Evolutionary conservation across 2,888 invertebrate species (phyloP).

Genomic region (Amphipyra tragopoginis): DNA sequence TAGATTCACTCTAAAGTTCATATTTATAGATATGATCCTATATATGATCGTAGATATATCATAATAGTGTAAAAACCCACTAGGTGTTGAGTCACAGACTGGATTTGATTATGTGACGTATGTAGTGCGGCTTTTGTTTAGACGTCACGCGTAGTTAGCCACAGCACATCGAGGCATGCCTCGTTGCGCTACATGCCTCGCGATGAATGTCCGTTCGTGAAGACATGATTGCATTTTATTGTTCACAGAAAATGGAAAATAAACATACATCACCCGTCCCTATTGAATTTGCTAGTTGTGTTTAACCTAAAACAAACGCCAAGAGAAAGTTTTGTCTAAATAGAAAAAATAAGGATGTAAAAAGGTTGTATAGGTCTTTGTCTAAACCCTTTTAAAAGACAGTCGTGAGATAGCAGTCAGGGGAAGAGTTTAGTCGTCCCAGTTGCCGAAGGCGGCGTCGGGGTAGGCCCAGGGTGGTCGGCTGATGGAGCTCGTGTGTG

Average conservation of each 20-base stretch:
- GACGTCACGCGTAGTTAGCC: no score
- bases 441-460: conserved; percentile 73
- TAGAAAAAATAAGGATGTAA: neutral
- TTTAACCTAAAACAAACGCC: neutral
- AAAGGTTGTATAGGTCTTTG: neutral
- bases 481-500: conserved; percentile 73
- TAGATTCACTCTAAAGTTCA: no score
- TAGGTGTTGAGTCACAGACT: no score
- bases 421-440: conserved; percentile 74
- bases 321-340: neutral
- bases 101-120: no score
- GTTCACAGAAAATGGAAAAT: conserved; percentile 7
- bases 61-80: no score
- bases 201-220: no score
- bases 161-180: no score
- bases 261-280: conserved; percentile 12
- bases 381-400: conserved; percentile 6
- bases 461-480: conserved; percentile 87
- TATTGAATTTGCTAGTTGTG: conserved; percentile 9
- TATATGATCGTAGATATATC: no score
- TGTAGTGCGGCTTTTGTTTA: no score
- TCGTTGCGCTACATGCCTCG: no score
- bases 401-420: conserved; percentile 4
- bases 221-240: neutral
- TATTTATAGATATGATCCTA: no score